These are phyloP conservation scores for Cerceris ruficornis DNA, from an alignment of 2,888 invertebrate species.

Conservation along the genomic window DNA sequence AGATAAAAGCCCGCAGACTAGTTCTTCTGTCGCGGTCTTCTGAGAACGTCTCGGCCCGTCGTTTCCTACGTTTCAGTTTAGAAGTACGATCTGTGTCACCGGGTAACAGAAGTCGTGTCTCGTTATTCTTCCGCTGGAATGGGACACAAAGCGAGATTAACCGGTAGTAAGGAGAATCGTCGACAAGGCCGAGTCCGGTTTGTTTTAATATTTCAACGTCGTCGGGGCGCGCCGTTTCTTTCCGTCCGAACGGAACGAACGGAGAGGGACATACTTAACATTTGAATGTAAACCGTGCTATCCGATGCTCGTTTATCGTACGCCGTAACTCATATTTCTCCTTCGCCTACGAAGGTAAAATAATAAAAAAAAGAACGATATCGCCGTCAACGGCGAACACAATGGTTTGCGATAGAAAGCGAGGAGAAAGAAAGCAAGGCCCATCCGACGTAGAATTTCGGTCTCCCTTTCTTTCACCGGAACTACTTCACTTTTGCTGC, in stretches of 20 bases:
- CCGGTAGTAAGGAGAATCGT: constrained; percentile 37
- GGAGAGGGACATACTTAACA: constrained; percentile 16
- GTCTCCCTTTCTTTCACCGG: constrained; percentile 29
- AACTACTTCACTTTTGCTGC: constrained; percentile 9
- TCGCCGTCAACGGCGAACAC: no score
- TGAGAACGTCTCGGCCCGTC: constrained; percentile 19
- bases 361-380: no score
- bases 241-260: constrained; percentile 24
- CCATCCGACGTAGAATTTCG: constrained; percentile 37
- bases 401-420: constrained; percentile 42
- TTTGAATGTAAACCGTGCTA: constrained; percentile 43
- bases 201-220: constrained; percentile 60
- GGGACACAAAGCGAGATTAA: constrained; percentile 33
- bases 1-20: constrained; percentile 22
- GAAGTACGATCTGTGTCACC: constrained; percentile 30
- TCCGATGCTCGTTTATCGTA: constrained; percentile 43
- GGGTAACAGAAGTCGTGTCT: constrained; percentile 42
- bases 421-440: constrained; percentile 31
- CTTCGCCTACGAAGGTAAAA: constrained; percentile 31
- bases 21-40: constrained; percentile 3
- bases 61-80: constrained; percentile 1
- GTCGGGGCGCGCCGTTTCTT: constrained; percentile 6
- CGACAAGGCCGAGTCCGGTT: constrained; percentile 45
- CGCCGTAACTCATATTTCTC: constrained; percentile 39
- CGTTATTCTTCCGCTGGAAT: constrained; percentile 21